A percentile compares a stretch with the other conserved stretches of the same genome.
These are phyloP conservation scores for Meloidogyne hapla DNA, from an alignment of 1,140 invertebrate genomes.

Conservation along the genomic window DNA sequence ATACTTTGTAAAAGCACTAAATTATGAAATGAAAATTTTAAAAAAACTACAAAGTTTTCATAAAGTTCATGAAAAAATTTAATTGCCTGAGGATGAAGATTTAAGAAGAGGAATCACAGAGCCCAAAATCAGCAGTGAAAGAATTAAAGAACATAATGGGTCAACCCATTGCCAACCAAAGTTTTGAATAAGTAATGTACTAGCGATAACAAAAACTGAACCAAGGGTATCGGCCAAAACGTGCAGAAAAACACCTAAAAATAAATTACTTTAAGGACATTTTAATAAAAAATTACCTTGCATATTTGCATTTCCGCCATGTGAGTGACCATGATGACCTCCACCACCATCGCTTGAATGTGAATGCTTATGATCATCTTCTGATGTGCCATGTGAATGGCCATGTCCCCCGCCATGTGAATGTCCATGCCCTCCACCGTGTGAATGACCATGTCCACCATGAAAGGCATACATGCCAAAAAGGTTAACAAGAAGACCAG, in stretches of 20 bases:
- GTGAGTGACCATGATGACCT: background rate
- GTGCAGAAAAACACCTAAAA: conserved; percentile 71
- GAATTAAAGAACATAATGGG: conserved; percentile 72
- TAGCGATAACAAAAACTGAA: conserved; percentile 71
- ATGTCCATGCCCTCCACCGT: conserved; percentile 58
- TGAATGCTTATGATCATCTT: conserved; percentile 66
- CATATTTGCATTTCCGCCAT: conserved; percentile 69
- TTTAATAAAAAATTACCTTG: conserved; percentile 65
- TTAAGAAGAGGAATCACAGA: conserved; percentile 68
- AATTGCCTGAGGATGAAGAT: conserved; percentile 1
- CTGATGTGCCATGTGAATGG: conserved; percentile 68
- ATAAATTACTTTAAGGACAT: conserved; percentile 44
- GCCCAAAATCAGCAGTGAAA: conserved; percentile 69
- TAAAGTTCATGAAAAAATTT: no score
- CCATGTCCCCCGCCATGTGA: conserved; percentile 62
- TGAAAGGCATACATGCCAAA: conserved; percentile 70
- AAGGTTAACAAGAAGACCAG: conserved; percentile 70
- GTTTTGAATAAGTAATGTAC: conserved; percentile 70
- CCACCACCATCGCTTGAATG: conserved; percentile 53
- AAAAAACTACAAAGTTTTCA: conserved; percentile 64
- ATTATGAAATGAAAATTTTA: conserved; percentile 66
- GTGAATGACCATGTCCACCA: conserved; percentile 63
- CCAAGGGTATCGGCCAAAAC: conserved; percentile 72
- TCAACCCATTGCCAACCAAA: conserved; percentile 71
- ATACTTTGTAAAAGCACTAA: conserved; percentile 65